phyloP scores from a whole-genome alignment of 2,888 invertebrate species.

The Megaustenia siamemsis region DNA sequence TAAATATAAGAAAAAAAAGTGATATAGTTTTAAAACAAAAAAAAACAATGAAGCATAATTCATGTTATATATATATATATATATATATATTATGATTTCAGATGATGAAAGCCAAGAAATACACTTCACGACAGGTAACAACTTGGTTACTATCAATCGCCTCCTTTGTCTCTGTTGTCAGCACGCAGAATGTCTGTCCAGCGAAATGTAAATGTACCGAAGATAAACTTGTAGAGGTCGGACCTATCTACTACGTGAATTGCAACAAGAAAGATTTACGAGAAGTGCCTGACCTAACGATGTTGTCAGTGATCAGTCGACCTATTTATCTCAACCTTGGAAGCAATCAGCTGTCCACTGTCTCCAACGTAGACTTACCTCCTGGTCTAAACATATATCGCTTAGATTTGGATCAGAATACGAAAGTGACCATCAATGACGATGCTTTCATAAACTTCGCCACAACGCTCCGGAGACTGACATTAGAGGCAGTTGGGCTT shows the following conservation, averaged over 20 bases:
- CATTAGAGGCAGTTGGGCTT: slow-evolving; percentile 49
- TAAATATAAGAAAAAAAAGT: neutral
- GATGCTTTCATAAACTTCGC: slow-evolving; percentile 50
- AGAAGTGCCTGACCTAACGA: slow-evolving; percentile 44
- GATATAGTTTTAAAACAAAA: no score
- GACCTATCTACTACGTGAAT: slow-evolving; percentile 48
- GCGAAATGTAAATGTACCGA: slow-evolving; percentile 48
- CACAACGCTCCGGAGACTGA: slow-evolving; percentile 40
- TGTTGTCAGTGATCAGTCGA: slow-evolving; percentile 6
- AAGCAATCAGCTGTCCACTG: slow-evolving; percentile 39
- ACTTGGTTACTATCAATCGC: neutral
- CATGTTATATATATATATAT: no score
- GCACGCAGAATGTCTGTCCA: slow-evolving; percentile 32
- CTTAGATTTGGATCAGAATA: slow-evolving; percentile 52
- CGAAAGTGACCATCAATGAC: slow-evolving; percentile 11
- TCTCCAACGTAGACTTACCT: slow-evolving; percentile 45
- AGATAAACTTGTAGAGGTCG: slow-evolving; percentile 47
- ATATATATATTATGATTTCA: neutral
- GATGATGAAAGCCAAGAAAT: slow-evolving; percentile 10
- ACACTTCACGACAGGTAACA: neutral
- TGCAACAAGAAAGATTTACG: slow-evolving; percentile 44
- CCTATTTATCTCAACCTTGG: slow-evolving; percentile 49
- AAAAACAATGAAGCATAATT: no score
- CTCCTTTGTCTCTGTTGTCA: no score
- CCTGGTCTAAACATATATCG: slow-evolving; percentile 45